Percentiles rank a stretch among this genome's conserved stretches.
phyloP scores from a whole-genome alignment of 2,113 vertebrate genomes.

The Poeciliopsis retropinna region DNA sequence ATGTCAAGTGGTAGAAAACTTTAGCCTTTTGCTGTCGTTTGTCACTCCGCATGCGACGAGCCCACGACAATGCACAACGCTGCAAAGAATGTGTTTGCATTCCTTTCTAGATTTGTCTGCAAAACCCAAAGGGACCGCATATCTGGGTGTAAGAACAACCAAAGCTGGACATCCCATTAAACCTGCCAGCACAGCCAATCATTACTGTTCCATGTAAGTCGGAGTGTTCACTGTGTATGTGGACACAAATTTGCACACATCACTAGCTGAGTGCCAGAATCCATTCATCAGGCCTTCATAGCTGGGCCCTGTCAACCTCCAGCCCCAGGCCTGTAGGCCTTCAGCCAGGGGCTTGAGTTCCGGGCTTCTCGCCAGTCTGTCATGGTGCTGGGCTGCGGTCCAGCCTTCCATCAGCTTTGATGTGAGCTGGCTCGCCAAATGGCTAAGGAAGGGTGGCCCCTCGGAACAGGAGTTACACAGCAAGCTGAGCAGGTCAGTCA shows the following conservation, averaged over 20 bases:
- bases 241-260: constrained; percentile 20
- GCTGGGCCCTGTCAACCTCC: constrained; percentile 86
- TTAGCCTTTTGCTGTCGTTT: too few species aligned
- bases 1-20: too few species aligned
- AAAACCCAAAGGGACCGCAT: constrained; percentile 23
- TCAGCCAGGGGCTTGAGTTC: constrained; percentile 87
- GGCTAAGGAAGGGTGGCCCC: constrained; percentile 89
- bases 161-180: constrained; percentile 42
- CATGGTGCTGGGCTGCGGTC: constrained; percentile 89
- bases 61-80: constrained; percentile 10
- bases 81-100: constrained; percentile 8
- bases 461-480: constrained; percentile 85
- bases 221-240: background rate
- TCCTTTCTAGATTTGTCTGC: constrained; percentile 35
- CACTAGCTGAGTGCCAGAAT: constrained; percentile 82
- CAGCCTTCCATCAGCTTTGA: constrained; percentile 93
- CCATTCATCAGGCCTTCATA: constrained; percentile 88
- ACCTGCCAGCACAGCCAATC: constrained; percentile 49
- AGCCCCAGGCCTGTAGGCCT: constrained; percentile 84
- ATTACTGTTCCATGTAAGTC: constrained; percentile 42
- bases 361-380: constrained; percentile 91
- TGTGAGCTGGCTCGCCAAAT: constrained; percentile 90
- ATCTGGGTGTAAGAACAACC: constrained; percentile 48
- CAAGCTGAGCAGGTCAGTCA: constrained; percentile 81
- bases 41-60: too few species aligned